phyloP scores from a whole-genome alignment of 2,888 invertebrate species.

The Ichneumoninae sp. region DNA sequence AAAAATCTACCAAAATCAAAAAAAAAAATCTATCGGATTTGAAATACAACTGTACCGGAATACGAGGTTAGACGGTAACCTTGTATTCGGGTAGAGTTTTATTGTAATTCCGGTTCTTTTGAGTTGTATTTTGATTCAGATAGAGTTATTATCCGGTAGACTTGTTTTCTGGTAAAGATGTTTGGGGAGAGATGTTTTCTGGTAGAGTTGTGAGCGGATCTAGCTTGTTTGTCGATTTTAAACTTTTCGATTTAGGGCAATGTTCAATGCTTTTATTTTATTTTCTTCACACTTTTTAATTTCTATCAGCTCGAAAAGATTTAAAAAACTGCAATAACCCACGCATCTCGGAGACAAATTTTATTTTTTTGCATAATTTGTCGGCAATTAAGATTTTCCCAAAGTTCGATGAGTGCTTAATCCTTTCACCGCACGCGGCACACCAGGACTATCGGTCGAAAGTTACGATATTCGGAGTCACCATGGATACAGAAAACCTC shows the following conservation, averaged over 20 bases:
- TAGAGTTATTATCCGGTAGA: too few relatives aligned
- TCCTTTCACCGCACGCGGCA: neutral
- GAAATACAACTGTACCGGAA: too few relatives aligned
- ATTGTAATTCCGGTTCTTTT: too few relatives aligned
- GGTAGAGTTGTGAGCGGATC: too few relatives aligned
- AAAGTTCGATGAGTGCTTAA: neutral
- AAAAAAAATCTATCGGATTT: too few relatives aligned
- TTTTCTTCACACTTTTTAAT: neutral
- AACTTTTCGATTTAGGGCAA: neutral
- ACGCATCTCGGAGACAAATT: neutral
- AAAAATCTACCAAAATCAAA: too few relatives aligned
- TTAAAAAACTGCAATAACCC: neutral
- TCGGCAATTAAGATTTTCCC: neutral
- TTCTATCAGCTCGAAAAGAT: neutral
- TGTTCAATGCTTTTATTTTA: neutral
- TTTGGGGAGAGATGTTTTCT: too few relatives aligned
- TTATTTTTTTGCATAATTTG: neutral
- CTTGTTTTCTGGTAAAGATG: too few relatives aligned
- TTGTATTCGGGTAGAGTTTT: too few relatives aligned
- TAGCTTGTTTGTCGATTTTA: neutral
- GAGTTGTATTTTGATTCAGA: too few relatives aligned
- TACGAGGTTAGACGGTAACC: too few relatives aligned
- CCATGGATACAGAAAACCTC: constrained; percentile 1
- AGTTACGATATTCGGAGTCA: constrained; percentile 5
- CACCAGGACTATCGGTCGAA: neutral